Percentiles rank a stretch among this genome's conserved stretches.
Evolutionary conservation across 2,888 invertebrate genomes (phyloP).

Genomic region (Apotomis capreana): DNA sequence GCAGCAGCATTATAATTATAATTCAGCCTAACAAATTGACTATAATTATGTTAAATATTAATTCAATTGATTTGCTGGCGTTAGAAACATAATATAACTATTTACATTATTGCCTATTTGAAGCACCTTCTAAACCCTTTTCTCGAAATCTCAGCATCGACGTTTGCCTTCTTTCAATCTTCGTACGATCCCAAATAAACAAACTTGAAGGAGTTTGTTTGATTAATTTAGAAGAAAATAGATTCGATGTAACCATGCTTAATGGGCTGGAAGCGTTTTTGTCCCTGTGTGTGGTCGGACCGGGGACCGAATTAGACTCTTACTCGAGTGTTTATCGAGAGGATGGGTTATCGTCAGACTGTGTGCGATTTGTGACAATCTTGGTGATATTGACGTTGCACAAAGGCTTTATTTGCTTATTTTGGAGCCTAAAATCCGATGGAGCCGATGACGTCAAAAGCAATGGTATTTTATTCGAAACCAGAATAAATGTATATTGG

Average conservation of each 20-base stretch:
- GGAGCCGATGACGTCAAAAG: no score
- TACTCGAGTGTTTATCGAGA: constrained; percentile 10
- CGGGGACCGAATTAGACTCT: constrained; percentile 31
- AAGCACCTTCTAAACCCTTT: constrained; percentile 13
- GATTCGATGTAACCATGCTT: constrained; percentile 22
- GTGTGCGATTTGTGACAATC: background rate
- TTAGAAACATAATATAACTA: background rate
- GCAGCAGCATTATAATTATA: no score
- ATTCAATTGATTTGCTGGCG: no score
- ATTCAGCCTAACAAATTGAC: no score
- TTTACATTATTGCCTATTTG: background rate
- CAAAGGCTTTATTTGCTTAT: no score
- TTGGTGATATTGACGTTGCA: background rate
- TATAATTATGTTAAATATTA: no score
- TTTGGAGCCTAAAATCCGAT: no score
- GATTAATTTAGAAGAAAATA: constrained; percentile 39
- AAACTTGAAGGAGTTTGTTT: constrained; percentile 31
- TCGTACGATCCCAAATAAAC: constrained; percentile 35
- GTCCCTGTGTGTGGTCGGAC: constrained; percentile 35
- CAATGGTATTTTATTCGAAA: no score
- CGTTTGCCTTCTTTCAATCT: constrained; percentile 29
- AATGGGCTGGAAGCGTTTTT: constrained; percentile 29
- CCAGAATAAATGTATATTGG: no score
- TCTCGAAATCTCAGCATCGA: constrained; percentile 4
- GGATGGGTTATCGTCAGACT: background rate